Evolutionary conservation across 1,140 invertebrate species (phyloP).

Genomic region (Pentalonia nigronervosa): DNA sequence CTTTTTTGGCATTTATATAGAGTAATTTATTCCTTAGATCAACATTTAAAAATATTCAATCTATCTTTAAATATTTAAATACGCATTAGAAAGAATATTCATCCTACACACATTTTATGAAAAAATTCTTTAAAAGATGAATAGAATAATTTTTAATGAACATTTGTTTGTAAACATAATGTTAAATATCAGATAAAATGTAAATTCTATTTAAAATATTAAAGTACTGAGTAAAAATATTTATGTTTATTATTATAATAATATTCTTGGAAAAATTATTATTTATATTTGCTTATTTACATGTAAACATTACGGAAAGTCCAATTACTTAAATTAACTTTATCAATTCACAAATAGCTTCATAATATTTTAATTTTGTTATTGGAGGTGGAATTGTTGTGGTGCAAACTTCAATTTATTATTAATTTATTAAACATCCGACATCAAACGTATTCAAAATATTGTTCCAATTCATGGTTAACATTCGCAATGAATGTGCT

Average conservation of each 20-base stretch:
- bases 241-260: not conserved
- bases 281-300: not conserved
- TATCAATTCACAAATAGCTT: not conserved
- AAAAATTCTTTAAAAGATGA: no score
- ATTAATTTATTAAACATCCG: no score
- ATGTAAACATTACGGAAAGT: not conserved
- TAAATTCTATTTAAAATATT: not conserved
- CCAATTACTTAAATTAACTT: not conserved
- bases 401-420: not conserved
- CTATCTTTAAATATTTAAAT: no score
- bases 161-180: no score
- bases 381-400: not conserved
- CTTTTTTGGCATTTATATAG: no score
- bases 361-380: not conserved
- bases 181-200: not conserved
- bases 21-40: no score
- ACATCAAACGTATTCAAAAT: not conserved
- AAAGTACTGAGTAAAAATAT: not conserved
- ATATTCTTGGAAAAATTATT: not conserved
- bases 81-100: no score
- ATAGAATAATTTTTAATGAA: no score
- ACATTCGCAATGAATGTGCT: not conserved
- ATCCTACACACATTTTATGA: no score
- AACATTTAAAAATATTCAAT: no score
- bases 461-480: not conserved